Conservation (phyloP, 2,888 invertebrate species). For the Germaria angustata region DNA sequence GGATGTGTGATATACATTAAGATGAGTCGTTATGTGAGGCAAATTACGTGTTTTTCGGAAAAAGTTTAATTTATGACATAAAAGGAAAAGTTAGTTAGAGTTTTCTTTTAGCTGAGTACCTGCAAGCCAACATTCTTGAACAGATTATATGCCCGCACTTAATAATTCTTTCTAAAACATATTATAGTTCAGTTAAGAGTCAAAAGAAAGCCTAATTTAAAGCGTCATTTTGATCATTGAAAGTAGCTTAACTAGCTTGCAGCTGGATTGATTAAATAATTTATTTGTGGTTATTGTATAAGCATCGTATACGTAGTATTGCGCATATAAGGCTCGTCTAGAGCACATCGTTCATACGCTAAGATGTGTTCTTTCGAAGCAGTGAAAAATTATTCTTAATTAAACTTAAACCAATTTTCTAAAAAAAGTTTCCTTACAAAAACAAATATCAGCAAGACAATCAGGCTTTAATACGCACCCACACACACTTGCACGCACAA, state of each 20-base stretch:
- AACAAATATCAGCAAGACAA: not conserved
- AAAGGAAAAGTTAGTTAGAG: no score
- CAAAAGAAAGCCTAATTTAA: no score
- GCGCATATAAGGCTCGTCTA: not conserved
- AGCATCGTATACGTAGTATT: not conserved
- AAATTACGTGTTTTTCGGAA: no score
- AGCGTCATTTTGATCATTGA: not conserved
- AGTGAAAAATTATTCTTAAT: constrained; percentile 49
- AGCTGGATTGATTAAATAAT: not conserved
- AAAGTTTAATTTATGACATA: no score
- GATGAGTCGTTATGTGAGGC: no score
- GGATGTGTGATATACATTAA: no score
- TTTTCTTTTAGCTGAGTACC: no score
- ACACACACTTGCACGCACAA: not conserved
- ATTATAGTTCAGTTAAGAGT: no score
- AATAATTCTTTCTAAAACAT: no score
- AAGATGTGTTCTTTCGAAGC: constrained; percentile 9
- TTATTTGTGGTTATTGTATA: not conserved
- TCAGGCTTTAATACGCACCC: not conserved
- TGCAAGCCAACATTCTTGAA: no score
- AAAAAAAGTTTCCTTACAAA: constrained; percentile 37
- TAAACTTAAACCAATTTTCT: constrained; percentile 59
- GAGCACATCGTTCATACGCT: not conserved
- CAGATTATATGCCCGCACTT: no score
- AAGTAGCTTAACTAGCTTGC: not conserved